These are phyloP conservation scores for Taxidea taxus DNA, from an alignment of 2,113 vertebrate genomes.

Conservation along the genomic window DNA sequence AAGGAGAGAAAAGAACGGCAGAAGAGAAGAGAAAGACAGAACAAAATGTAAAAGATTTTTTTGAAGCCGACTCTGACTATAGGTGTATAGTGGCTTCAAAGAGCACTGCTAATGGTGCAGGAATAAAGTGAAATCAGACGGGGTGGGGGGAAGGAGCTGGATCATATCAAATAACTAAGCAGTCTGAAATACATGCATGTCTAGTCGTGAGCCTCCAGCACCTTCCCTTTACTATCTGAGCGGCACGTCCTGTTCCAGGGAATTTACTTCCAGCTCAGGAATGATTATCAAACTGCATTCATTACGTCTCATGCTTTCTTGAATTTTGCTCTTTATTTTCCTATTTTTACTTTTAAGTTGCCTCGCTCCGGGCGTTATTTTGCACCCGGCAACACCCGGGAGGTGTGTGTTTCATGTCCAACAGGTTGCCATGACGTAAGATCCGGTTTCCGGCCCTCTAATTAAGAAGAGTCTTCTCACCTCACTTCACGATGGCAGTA, in stretches of 20 bases:
- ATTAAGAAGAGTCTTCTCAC: background rate
- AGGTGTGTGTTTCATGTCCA: background rate
- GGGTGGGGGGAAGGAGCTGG: background rate
- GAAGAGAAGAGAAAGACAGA: too few relatives aligned
- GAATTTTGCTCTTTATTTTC: background rate
- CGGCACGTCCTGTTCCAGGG: background rate
- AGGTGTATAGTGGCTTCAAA: background rate
- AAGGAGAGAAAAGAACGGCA: background rate
- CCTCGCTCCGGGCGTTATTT: background rate
- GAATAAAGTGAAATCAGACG: background rate
- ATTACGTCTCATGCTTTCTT: background rate
- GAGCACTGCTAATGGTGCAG: background rate
- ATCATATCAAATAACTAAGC: background rate
- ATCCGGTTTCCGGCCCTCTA: conserved; percentile 35
- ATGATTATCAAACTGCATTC: background rate
- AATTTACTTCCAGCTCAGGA: background rate
- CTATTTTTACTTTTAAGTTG: background rate
- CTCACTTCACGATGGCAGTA: background rate
- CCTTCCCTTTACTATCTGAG: background rate
- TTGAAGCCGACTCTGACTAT: background rate
- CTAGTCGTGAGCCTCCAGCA: background rate
- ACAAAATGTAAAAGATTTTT: background rate
- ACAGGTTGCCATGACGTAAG: conserved; percentile 28
- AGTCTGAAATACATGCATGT: background rate
- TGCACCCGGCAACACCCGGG: background rate